A percentile compares a stretch with the other conserved stretches of the same genome.
Conservation (phyloP, 2,888 invertebrate genomes). For the Zygothrica quintamaculata region DNA sequence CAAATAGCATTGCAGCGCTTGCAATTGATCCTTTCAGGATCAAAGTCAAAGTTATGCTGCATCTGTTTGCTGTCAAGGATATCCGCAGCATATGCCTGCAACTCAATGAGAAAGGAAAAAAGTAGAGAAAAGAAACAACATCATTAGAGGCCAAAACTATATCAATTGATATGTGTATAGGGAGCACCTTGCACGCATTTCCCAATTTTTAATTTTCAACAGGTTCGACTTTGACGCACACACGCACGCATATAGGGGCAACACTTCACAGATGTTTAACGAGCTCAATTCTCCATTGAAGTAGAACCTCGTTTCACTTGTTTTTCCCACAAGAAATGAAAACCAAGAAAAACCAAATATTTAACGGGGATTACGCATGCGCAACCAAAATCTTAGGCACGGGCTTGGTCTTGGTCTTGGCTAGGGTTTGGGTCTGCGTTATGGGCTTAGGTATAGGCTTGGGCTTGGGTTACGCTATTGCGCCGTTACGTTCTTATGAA, state of each 20-base stretch:
- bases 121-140: too few species aligned
- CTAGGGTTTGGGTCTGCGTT: too few species aligned
- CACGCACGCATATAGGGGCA: conserved; percentile 1
- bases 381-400: conserved; percentile 17
- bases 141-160: conserved; percentile 57
- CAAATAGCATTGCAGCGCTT: background rate
- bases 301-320: too few species aligned
- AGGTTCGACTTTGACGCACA: conserved; percentile 60
- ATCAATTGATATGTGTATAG: conserved; percentile 11
- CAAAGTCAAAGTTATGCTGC: conserved; percentile 13
- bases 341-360: conserved; percentile 51
- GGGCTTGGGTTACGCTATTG: background rate
- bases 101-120: too few species aligned
- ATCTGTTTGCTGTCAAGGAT: conserved; percentile 66
- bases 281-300: conserved; percentile 28
- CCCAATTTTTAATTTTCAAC: conserved; percentile 61
- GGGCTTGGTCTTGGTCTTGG: background rate
- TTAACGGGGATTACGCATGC: conserved; percentile 71
- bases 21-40: conserved; percentile 4
- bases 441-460: too few species aligned
- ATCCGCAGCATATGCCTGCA: conserved; percentile 71
- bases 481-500: background rate
- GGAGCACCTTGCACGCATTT: conserved; percentile 55
- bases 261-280: conserved; percentile 46
- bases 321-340: conserved; percentile 46